phyloP scores from a whole-genome alignment of 2,113 vertebrate genomes.

The Choloepus hoffmanni region DNA sequence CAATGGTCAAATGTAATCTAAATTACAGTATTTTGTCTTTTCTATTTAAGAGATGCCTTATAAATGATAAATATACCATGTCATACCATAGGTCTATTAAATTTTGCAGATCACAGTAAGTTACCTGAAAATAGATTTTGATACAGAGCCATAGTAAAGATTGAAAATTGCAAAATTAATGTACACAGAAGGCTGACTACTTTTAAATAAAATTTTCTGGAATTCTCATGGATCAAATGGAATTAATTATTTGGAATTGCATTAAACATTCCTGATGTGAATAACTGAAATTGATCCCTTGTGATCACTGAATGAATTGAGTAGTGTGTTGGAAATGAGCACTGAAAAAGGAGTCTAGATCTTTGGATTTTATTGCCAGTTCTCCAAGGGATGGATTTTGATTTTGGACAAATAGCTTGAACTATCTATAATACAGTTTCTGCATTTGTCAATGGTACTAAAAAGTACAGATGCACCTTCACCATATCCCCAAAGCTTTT shows the following conservation, averaged over 20 bases:
- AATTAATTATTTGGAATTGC: conserved; percentile 51
- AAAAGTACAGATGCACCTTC: background rate
- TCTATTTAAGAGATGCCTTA: conserved; percentile 60
- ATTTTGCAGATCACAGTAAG: conserved; percentile 41
- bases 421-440: background rate
- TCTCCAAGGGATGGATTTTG: background rate
- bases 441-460: background rate
- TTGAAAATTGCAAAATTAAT: conserved; percentile 64
- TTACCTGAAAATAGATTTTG: conserved; percentile 61
- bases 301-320: background rate
- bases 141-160: conserved; percentile 34
- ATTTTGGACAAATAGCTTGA: background rate
- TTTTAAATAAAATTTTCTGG: conserved; percentile 46
- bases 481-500: background rate
- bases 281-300: background rate
- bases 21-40: conserved; percentile 75
- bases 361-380: background rate
- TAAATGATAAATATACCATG: conserved; percentile 60
- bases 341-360: background rate
- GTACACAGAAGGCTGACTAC: conserved; percentile 32
- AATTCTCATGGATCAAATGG: conserved; percentile 52
- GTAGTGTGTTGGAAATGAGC: background rate
- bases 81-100: conserved; percentile 63
- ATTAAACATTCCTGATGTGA: background rate
- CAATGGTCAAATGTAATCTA: conserved; percentile 62